Percentiles rank a stretch among this genome's conserved stretches.
These are phyloP conservation scores for Lota lota DNA, from an alignment of 2,113 vertebrate genomes.

Conservation along the genomic window DNA sequence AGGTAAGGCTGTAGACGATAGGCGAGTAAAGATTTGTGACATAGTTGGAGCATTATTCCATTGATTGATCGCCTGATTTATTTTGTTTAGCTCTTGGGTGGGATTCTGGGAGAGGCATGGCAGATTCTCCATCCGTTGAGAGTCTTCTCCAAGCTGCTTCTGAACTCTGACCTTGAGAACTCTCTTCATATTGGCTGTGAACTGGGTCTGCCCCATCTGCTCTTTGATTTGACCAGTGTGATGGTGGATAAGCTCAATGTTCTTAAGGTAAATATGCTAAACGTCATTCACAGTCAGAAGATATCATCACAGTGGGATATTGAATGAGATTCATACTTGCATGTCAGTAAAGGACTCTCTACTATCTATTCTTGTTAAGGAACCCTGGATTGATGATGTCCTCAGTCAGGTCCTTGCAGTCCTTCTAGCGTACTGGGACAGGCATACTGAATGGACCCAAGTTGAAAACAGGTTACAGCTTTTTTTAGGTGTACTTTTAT, in stretches of 20 bases:
- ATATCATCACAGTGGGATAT: no score
- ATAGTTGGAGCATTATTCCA: neutral
- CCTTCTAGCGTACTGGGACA: slow-evolving; percentile 62
- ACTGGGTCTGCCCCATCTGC: slow-evolving; percentile 73
- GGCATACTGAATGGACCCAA: slow-evolving; percentile 51
- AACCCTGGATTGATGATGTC: slow-evolving; percentile 41
- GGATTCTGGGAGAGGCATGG: slow-evolving; percentile 67
- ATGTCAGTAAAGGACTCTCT: no score
- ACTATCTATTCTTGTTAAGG: slow-evolving; percentile 30
- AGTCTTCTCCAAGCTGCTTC: slow-evolving; percentile 75
- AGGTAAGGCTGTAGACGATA: slow-evolving; percentile 64
- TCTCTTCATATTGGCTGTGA: slow-evolving; percentile 65
- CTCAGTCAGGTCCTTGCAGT: slow-evolving; percentile 59
- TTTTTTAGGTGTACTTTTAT: neutral
- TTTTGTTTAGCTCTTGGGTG: slow-evolving; percentile 73
- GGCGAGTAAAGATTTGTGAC: accelerated
- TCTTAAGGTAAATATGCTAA: slow-evolving; percentile 71
- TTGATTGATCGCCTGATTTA: neutral
- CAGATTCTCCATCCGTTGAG: slow-evolving; percentile 71
- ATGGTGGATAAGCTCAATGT: slow-evolving; percentile 64
- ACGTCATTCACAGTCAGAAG: neutral
- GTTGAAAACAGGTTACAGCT: slow-evolving; percentile 54
- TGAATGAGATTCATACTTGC: no score
- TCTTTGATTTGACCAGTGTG: slow-evolving; percentile 72
- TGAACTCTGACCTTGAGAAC: slow-evolving; percentile 62